Conservation (phyloP, 2,888 invertebrate species). For the Orthosia gothica region DNA sequence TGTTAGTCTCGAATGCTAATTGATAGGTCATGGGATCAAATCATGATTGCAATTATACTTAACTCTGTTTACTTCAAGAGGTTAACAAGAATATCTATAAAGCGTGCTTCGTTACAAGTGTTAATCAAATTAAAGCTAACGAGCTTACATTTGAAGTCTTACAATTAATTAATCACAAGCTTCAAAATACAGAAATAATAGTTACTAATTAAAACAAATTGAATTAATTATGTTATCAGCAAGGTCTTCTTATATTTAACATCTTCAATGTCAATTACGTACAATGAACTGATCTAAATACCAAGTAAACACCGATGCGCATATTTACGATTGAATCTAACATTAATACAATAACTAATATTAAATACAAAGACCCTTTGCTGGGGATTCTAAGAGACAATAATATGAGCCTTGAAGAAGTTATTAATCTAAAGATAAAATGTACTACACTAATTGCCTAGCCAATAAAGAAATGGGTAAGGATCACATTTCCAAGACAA, state of each 20-base stretch:
- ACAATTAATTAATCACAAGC: slow-evolving; percentile 24
- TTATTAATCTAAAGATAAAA: background rate
- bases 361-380: background rate
- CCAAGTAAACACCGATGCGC: background rate
- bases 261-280: slow-evolving; percentile 47
- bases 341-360: slow-evolving; percentile 2
- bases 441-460: background rate
- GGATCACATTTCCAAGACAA: background rate
- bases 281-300: slow-evolving; percentile 48
- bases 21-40: slow-evolving; percentile 48
- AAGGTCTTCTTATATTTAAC: slow-evolving; percentile 27
- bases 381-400: background rate
- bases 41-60: slow-evolving; percentile 40
- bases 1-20: slow-evolving; percentile 35
- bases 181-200: slow-evolving; percentile 13
- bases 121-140: slow-evolving; percentile 41
- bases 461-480: too few species aligned
- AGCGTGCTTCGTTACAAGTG: slow-evolving; percentile 39
- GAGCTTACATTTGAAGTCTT: slow-evolving; percentile 30
- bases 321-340: background rate
- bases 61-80: slow-evolving; percentile 20
- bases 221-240: slow-evolving; percentile 29
- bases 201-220: slow-evolving; percentile 27
- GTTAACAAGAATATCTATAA: slow-evolving; percentile 40
- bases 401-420: background rate